Evolutionary conservation across 2,113 vertebrate genomes (phyloP).

Genomic region (Lepus americanus): DNA sequence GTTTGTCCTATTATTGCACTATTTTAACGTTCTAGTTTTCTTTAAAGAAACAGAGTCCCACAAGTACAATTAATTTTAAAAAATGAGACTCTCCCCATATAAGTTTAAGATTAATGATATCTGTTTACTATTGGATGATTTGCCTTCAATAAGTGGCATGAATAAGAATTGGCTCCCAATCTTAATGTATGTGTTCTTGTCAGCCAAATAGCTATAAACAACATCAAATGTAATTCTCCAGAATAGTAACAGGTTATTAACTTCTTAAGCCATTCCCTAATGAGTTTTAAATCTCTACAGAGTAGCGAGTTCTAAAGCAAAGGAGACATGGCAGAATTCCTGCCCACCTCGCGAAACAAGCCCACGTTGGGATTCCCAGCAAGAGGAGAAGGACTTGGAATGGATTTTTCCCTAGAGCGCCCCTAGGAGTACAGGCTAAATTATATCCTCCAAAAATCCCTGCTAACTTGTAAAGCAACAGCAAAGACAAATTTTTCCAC

Average conservation of each 20-base stretch:
- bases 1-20: conserved; percentile 56
- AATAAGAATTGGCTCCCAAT: conserved; percentile 78
- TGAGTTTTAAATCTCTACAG: conserved; percentile 77
- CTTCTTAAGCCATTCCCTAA: conserved; percentile 77
- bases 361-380: not conserved
- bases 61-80: conserved; percentile 66
- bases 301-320: conserved; percentile 36
- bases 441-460: not conserved
- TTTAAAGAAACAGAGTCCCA: conserved; percentile 50
- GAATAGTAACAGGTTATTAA: conserved; percentile 83
- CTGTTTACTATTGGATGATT: conserved; percentile 70
- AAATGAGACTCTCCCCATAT: conserved; percentile 54
- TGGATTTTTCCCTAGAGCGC: not conserved
- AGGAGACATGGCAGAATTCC: conserved; percentile 59
- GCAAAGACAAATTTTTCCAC: not conserved
- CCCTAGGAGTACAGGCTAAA: not conserved
- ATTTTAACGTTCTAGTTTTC: conserved; percentile 64
- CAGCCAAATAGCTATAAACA: conserved; percentile 80
- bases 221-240: conserved; percentile 79
- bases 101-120: conserved; percentile 72
- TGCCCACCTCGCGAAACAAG: conserved; percentile 43
- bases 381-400: accelerated
- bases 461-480: too few species aligned
- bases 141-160: conserved; percentile 60
- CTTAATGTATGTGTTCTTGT: conserved; percentile 80